Evolutionary conservation across 2,797 vertebrate species (phyloP).

Genomic region (Mus minutoides): DNA sequence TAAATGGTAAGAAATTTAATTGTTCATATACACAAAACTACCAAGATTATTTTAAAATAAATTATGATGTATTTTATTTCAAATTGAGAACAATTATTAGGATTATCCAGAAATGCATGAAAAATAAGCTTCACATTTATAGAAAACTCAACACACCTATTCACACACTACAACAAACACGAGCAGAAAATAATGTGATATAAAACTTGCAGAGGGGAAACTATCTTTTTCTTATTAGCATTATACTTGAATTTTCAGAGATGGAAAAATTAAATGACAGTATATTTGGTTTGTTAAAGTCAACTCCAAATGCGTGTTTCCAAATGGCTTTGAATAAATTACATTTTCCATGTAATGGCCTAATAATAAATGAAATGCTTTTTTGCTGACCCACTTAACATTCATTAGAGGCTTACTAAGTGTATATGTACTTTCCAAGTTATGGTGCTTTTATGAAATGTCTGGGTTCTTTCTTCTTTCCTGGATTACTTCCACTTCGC

Average conservation of each 20-base stretch:
- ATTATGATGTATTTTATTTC: background rate
- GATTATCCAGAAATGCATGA: background rate
- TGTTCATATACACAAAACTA: background rate
- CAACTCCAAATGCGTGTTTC: conserved; percentile 10
- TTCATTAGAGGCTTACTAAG: conserved; percentile 15
- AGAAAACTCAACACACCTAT: background rate
- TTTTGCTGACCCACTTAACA: background rate
- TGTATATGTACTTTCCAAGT: background rate
- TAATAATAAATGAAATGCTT: conserved; percentile 30
- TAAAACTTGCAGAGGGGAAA: background rate
- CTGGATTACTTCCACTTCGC: rapidly evolving
- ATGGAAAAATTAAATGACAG: conserved; percentile 25
- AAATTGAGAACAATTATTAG: background rate
- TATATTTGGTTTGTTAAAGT: conserved; percentile 33
- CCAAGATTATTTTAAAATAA: background rate
- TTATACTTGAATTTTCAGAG: conserved; percentile 9
- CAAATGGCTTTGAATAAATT: conserved; percentile 21
- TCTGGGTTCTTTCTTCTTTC: background rate
- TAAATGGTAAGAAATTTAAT: background rate
- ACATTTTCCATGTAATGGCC: background rate
- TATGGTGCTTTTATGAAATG: background rate
- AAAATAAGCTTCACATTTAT: background rate
- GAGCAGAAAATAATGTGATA: background rate
- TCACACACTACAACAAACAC: background rate
- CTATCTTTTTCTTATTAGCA: background rate